Evolutionary conservation across 2,113 vertebrate species (phyloP).

Genomic region (Bolborhynchus lineola): DNA sequence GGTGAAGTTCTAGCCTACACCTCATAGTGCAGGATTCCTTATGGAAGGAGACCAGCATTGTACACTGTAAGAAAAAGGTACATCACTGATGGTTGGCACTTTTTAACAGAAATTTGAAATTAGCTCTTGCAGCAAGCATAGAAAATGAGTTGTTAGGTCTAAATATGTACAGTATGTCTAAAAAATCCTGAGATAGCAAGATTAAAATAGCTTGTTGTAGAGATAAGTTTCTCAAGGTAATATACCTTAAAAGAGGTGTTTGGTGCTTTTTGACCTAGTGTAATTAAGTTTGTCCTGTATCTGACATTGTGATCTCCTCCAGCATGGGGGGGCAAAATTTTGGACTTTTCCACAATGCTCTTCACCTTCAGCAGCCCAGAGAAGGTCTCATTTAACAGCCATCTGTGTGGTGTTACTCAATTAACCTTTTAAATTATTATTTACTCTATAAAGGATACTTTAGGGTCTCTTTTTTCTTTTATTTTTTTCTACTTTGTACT

Average conservation of each 20-base stretch:
- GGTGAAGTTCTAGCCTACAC: neutral
- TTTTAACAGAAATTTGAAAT: neutral
- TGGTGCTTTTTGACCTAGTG: neutral
- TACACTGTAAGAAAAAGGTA: fast-evolving
- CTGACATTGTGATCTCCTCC: neutral
- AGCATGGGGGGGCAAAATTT: neutral
- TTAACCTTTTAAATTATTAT: neutral
- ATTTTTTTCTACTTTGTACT: neutral
- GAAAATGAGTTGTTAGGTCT: neutral
- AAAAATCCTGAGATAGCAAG: neutral
- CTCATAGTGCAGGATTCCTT: neutral
- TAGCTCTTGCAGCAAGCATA: neutral
- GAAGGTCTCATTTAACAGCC: neutral
- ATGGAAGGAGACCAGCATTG: neutral
- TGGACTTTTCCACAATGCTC: neutral
- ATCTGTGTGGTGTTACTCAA: neutral
- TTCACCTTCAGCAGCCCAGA: neutral
- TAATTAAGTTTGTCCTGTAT: neutral
- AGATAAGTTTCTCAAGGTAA: neutral
- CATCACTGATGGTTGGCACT: neutral
- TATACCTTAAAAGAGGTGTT: neutral
- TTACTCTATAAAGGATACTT: neutral
- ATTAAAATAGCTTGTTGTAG: neutral
- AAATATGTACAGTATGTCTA: neutral
- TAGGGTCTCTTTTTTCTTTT: neutral